Evolutionary conservation across 2,113 vertebrate species (phyloP), one percentile per base, ranked within the genome.

Genomic region (Phodopus roborovskii): DNA sequence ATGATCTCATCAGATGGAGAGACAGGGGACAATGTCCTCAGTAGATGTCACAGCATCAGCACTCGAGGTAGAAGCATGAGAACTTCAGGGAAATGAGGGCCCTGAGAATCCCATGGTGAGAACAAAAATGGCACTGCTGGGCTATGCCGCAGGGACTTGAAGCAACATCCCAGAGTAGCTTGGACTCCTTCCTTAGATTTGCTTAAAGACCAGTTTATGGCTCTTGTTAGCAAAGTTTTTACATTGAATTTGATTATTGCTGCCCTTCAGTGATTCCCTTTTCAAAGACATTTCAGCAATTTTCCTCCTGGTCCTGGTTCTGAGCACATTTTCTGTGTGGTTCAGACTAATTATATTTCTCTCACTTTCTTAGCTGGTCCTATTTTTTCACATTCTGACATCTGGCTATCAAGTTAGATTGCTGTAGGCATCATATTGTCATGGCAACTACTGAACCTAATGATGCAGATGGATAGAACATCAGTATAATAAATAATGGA

Each of bases 331-430:
- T 95, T 94, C 91, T 56, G 0, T 97, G 93, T 90, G 90, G 93
- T 92, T 97, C 92, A 91, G 94, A 97, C 91, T 98, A 96, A 97
- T 98, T 97, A 91, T 93, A 94, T 96, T 97, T 95, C 92, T 97
- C 95, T 93, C 87, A 94, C 93, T 97, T 97, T 97, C 93, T 97
- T 95, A 90, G 95, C 97, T 56, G 91, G 95, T 93, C 95, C 97
- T 96, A 94, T 97, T 97, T 98, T 89, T 96, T 92, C 95, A 86
- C 92, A 90, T 97, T 96, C 92, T 97, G 96, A 96, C 96, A 96
- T 97, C 96, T 98, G 97, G 97, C 94, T 97, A 97, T 97, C 97
- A 97, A 97, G 97, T 98, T 94, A 95, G 95, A 96, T 96, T 92
- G 97, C 97, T 95, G 91, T 92, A 96, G 95, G 95, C 96, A 96